Percentiles rank a stretch among this genome's conserved stretches.
phyloP scores from a whole-genome alignment of 2,113 vertebrate genomes.

The Elephantulus edwardii region DNA sequence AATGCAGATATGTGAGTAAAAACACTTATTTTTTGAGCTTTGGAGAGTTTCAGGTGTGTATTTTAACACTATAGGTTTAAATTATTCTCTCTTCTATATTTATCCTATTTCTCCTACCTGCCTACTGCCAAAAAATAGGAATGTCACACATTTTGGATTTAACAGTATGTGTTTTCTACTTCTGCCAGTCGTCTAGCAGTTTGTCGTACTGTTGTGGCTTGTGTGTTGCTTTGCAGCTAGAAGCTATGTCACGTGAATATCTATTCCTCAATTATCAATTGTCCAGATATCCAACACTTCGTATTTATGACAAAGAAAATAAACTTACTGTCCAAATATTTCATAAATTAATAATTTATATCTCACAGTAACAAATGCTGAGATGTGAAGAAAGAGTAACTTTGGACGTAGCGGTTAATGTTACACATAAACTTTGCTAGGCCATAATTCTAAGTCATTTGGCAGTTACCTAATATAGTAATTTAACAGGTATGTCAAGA shows the following conservation, averaged over 20 bases:
- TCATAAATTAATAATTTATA: background rate
- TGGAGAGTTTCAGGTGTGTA: background rate
- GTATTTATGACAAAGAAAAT: background rate
- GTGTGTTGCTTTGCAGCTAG: background rate
- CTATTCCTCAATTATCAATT: background rate
- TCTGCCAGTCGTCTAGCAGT: background rate
- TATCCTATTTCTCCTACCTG: conserved; percentile 6
- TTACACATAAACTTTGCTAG: background rate
- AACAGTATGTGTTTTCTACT: background rate
- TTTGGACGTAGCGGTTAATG: background rate
- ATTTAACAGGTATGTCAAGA: too few relatives aligned
- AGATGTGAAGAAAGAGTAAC: background rate
- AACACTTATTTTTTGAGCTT: background rate
- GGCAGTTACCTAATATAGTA: too few relatives aligned
- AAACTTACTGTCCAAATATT: background rate
- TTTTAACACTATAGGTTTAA: background rate
- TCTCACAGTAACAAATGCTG: background rate
- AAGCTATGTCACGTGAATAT: background rate
- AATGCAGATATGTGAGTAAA: conserved; percentile 10
- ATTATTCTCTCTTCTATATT: background rate
- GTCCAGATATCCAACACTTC: background rate
- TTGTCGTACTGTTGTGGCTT: background rate
- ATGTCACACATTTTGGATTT: conserved; percentile 23
- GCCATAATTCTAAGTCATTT: background rate
- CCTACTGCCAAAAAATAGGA: conserved; percentile 3